Conservation (phyloP, 2,797 vertebrate genomes). For the Erpetoichthys calabaricus region DNA sequence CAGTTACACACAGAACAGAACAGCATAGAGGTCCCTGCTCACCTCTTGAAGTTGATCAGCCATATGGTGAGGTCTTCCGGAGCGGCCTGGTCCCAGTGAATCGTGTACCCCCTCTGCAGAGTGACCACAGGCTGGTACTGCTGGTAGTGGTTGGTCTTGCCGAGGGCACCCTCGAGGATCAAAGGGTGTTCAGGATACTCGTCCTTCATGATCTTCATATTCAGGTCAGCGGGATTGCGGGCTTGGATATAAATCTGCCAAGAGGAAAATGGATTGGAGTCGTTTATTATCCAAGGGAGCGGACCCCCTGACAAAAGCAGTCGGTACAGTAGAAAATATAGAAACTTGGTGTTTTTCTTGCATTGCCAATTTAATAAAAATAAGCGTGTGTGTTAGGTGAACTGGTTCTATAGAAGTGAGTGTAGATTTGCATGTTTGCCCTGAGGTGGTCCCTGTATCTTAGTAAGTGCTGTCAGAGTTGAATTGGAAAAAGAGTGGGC, state of each 20-base stretch:
- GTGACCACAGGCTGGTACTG: conserved; percentile 90
- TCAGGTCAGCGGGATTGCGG: conserved; percentile 64
- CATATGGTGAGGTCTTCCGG: conserved; percentile 80
- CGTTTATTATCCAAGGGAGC: too few relatives aligned
- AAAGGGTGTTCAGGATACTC: conserved; percentile 72
- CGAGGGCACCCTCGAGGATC: conserved; percentile 71
- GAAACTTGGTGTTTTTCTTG: too few relatives aligned
- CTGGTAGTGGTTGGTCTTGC: conserved; percentile 83
- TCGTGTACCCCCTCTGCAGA: conserved; percentile 76
- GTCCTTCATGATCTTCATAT: conserved; percentile 77
- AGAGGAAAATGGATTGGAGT: conserved; percentile 3
- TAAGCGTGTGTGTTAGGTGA: too few relatives aligned
- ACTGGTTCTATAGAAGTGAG: too few relatives aligned
- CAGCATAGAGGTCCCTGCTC: conserved; percentile 15
- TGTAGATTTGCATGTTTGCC: too few relatives aligned
- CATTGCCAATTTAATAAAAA: too few relatives aligned
- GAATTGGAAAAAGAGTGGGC: too few relatives aligned
- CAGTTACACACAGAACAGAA: too few relatives aligned
- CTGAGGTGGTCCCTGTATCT: too few relatives aligned
- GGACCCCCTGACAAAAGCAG: too few relatives aligned
- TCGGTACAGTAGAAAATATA: too few relatives aligned
- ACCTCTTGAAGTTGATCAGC: conserved; percentile 97
- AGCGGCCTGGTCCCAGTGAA: conserved; percentile 82
- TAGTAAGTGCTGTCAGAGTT: too few relatives aligned
- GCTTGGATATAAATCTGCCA: conserved; percentile 82